Base-by-base conservation (phyloP, 2,797 vertebrate genomes). In the Allobates femoralis region DNA sequence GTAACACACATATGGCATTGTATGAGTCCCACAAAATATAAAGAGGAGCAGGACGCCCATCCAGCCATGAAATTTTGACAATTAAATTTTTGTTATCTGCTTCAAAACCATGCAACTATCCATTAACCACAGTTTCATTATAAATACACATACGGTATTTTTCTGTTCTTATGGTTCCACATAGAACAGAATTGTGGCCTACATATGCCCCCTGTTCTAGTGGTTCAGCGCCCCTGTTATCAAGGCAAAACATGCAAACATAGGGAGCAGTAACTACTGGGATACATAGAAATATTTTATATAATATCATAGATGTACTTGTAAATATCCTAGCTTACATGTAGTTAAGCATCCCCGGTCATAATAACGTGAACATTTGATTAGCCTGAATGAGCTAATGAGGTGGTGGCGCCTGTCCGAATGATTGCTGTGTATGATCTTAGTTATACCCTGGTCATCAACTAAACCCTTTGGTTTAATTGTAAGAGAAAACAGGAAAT, bases 401-500 rank as follows among this genome's bases (percentile, higher is more conserved):
- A 79, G 23, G 56, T 32, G 30, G 50, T 51, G 74, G 81, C 67
- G 53, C 50, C 81, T 84, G 28, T 55, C 64, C 58, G 74, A 78
- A 58, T 56, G 26, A 84, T 66, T 82, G 50, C 30, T 19, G 21
- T 62, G 55, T 64, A 55, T 84, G 67, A 66, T 84, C 66, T 73
- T 55, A 66, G 19, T 80, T 28, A 16, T 84, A 23, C 73, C 28
- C 67, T 23, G 50, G 12, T 7, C 34, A 76, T 81, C 82, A 76
- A 74, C 78, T 76, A 58, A 81, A 58, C 32, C 34, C 30, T 53
- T 55, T 75, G 58, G 32, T 69, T 87, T 80, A 80, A 84, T 84
- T 75, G 74, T 55, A 80, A 87, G 66, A 32, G 62, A 79, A 46
- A 87, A 81, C 86, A 87, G 86, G 86, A 87, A 84, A 87, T 87